These are phyloP conservation scores for Pundamilia nyererei DNA, from an alignment of 2,113 vertebrate genomes.

Conservation along the genomic window DNA sequence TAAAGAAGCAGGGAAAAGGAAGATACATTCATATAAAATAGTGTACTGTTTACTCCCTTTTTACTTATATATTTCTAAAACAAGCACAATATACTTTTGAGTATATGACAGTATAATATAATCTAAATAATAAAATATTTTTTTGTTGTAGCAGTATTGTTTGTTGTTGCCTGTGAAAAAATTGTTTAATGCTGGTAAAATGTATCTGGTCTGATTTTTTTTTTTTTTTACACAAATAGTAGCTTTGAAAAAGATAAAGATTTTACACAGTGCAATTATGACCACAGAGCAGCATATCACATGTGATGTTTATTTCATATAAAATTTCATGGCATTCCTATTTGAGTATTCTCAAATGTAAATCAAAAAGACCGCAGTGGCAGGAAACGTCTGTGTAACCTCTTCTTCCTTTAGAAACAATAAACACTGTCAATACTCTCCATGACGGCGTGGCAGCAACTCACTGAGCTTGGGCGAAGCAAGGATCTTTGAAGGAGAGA, in stretches of 20 bases:
- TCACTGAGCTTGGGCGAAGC: slow-evolving; percentile 27
- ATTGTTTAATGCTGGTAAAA: neutral
- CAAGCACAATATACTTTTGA: neutral
- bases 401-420: slow-evolving; percentile 59
- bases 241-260: slow-evolving; percentile 14
- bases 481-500: slow-evolving; percentile 53
- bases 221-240: neutral
- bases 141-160: neutral
- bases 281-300: neutral
- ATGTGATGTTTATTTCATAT: slow-evolving; percentile 32
- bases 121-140: neutral
- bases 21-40: neutral
- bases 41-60: no score
- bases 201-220: neutral
- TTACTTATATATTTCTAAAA: neutral
- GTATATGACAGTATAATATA: neutral
- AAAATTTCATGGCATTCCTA: slow-evolving; percentile 12
- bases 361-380: slow-evolving; percentile 37
- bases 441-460: slow-evolving; percentile 21
- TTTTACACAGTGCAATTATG: neutral
- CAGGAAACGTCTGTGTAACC: slow-evolving; percentile 41
- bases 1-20: neutral
- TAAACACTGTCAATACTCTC: slow-evolving; percentile 50
- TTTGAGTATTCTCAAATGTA: slow-evolving; percentile 44
- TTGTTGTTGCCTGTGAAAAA: neutral